These are phyloP conservation scores for Porphyrio hochstetteri DNA, from an alignment of 2,113 vertebrate genomes.

Conservation along the genomic window DNA sequence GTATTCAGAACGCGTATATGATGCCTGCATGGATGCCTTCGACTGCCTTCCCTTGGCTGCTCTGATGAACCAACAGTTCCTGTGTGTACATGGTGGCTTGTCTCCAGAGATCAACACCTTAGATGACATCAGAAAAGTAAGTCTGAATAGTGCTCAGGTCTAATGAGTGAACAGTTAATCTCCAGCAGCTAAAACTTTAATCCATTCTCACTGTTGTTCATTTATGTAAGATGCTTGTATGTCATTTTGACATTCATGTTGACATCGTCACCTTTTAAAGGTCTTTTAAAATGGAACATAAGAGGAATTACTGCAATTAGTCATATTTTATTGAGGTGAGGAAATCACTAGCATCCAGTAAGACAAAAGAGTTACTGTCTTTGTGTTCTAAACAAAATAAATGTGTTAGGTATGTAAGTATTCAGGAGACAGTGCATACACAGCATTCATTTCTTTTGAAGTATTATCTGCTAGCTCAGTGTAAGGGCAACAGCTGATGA, in stretches of 20 bases:
- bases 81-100: conserved; percentile 96
- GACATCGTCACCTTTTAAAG: neutral
- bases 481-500: neutral
- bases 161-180: neutral
- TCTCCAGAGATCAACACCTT: conserved; percentile 98
- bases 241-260: neutral
- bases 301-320: neutral
- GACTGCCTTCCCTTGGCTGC: conserved; percentile 99
- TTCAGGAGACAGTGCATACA: neutral
- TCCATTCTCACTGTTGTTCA: neutral
- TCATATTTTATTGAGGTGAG: neutral
- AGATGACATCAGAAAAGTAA: conserved; percentile 99
- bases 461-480: neutral
- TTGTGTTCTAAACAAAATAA: neutral
- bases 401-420: neutral
- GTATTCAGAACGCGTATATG: conserved; percentile 97
- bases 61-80: conserved; percentile 99
- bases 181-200: neutral
- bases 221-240: neutral
- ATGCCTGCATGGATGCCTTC: conserved; percentile 98
- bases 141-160: conserved; percentile 55
- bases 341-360: neutral
- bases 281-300: neutral
- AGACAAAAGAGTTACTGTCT: neutral
- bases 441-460: neutral